Evolutionary conservation across 2,113 vertebrate genomes (phyloP), one percentile per base, ranked within the genome.

Genomic region (Alligator sinensis): DNA sequence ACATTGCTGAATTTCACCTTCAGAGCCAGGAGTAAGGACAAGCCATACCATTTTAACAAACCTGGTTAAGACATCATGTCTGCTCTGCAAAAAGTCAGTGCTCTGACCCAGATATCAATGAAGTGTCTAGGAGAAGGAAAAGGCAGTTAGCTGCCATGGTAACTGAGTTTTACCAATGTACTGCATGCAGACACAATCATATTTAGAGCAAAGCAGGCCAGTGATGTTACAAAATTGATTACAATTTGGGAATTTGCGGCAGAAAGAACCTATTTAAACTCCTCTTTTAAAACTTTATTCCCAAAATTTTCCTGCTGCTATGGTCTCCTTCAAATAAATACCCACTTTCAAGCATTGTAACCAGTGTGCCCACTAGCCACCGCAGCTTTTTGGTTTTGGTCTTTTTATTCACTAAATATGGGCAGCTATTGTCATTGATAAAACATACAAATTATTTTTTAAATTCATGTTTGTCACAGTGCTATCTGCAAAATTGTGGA

Each of bases 381-480:
- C 11, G 70, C 25, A 54, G 80, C 2, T 1, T 91, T 88, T 85
- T 89, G 3, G 1, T 1, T 14, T 25, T 80, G 1, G 28, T 58
- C 17, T 55, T 79, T 84, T 87, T 82, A 34, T 80, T 93, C 84
- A 90, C 4, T 79, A 77, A 62, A 57, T 90, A 60, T 6, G 60
- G 47, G 63, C 13, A 84, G 7, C 76, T n/a, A 63, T 59, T 57
- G 58, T 47, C 28, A 84, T 80, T 87, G 18, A 79, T 68, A 87
- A 92, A 74, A 54, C 2, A 70, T 19, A 9, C 76, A 47, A 78
- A 76, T 66, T 74, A 3, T 64, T 38, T 10, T 88, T 84, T 90
- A 72, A 82, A 17, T 72, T 28, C 0, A 5, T 13, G 4, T n/a
- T 79, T 89, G 21, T 22, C 59, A 5, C 24, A 57, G 61, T 74